Base-by-base conservation (phyloP, 2,797 vertebrate species). In the Ceryle rudis region DNA sequence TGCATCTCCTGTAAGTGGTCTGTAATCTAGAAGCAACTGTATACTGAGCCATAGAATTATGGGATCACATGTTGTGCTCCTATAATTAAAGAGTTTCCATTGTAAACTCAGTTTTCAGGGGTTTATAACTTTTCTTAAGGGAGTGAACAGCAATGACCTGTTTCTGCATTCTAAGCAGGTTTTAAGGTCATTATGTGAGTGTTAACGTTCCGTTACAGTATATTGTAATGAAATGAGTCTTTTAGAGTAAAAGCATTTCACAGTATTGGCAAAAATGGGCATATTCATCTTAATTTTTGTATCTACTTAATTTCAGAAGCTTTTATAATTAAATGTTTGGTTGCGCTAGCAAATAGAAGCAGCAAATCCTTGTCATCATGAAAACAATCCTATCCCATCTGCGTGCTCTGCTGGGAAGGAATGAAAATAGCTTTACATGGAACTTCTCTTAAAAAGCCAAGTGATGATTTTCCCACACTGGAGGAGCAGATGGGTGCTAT, bases 241-340 rank as follows among this genome's bases (percentile, higher is more conserved):
- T 97, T 69, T 93, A 94, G 96, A 96, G 83, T 80, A 93, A 98
- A 95, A 96, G 88, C 78, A 49, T 94, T 95, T 91, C 96, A 85
- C 73, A 78, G 80, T 80, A 94, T 87, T 94, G 97, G 97, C 97
- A 70, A 94, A 97, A 98, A 97, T 89, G 96, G 97, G 85, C 84
- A 93, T 94, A 97, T 98, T 98, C 89, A 95, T 98, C 98, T 98
- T 97, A 89, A 98, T 97, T 98, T 98, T 97, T 25, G 9, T 96
- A 89, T 97, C 86, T 94, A 94, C 95, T 95, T 96, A 96, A 95
- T 97, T 95, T 90, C 89, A 94, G 96, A 89, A 91, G 93, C 78
- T 97, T 97, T 97, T 95, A 86, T 95, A 98, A 98, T 97, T 97
- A 97, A 98, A 97, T 97, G 94, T 98, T 98, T 98, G 96, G 96